These are phyloP conservation scores for Ochropleura leucogaster DNA, from an alignment of 2,888 invertebrate genomes.

Conservation along the genomic window DNA sequence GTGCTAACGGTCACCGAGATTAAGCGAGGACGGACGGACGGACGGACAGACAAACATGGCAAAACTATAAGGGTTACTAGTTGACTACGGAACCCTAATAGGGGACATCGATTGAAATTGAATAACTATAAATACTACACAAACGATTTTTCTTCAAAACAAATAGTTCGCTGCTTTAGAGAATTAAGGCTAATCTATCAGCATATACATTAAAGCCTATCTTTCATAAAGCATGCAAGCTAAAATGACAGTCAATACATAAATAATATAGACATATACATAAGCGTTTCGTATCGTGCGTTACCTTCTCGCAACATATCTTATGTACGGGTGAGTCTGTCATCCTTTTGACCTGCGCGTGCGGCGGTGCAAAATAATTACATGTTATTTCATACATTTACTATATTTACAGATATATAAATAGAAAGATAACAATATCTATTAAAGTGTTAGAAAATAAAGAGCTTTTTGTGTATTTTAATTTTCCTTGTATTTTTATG, in stretches of 20 bases:
- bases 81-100: too few species aligned
- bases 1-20: too few species aligned
- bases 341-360: conserved; percentile 81
- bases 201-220: too few species aligned
- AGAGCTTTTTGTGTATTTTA: neutral
- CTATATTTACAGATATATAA: conserved; percentile 4
- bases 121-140: too few species aligned
- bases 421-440: neutral
- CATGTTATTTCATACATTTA: conserved; percentile 42
- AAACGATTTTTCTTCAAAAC: too few species aligned
- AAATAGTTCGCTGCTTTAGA: too few species aligned
- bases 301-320: conserved; percentile 91
- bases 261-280: conserved; percentile 25
- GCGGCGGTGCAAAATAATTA: conserved; percentile 73
- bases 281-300: conserved; percentile 50
- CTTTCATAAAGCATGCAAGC: neutral
- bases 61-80: too few species aligned
- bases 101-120: too few species aligned
- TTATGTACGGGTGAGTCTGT: conserved; percentile 86
- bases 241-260: conserved; percentile 23
- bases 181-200: too few species aligned
- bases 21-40: too few species aligned
- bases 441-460: neutral
- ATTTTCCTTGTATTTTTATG: neutral
- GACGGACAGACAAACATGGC: too few species aligned